A percentile compares a stretch with the other conserved stretches of the same genome.
These are phyloP conservation scores for Vanessa atalanta DNA, from an alignment of 1,140 invertebrate genomes.

Conservation along the genomic window DNA sequence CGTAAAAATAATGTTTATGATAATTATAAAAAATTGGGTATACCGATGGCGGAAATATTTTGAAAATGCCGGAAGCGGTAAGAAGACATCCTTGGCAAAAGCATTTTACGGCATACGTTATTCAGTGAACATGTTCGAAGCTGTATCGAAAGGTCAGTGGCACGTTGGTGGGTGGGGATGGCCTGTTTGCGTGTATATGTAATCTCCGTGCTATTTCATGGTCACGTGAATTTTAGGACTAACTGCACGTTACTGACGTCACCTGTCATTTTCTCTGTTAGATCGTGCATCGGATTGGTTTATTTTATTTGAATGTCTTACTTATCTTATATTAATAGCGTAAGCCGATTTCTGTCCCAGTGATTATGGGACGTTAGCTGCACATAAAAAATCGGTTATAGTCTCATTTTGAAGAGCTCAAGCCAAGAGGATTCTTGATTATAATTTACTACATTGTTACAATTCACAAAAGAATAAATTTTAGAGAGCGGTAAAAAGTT, in stretches of 20 bases:
- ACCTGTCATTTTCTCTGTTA: background rate
- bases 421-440: too few relatives aligned
- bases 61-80: background rate
- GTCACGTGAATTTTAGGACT: slow-evolving; percentile 5
- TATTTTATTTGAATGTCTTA: too few relatives aligned
- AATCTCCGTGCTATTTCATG: background rate
- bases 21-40: background rate
- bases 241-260: background rate
- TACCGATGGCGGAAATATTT: background rate
- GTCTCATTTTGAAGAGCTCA: too few relatives aligned
- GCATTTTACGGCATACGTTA: background rate
- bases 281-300: background rate
- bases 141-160: slow-evolving; percentile 8
- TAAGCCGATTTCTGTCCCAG: too few relatives aligned
- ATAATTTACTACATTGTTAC: too few relatives aligned
- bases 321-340: too few relatives aligned
- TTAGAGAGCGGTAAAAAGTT: too few relatives aligned
- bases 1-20: background rate
- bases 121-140: background rate
- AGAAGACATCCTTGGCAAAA: background rate
- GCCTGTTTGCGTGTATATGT: background rate
- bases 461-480: too few relatives aligned
- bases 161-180: background rate
- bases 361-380: too few relatives aligned
- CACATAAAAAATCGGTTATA: too few relatives aligned